phyloP scores from a whole-genome alignment of 2,113 vertebrate species.

The Limanda limanda region DNA sequence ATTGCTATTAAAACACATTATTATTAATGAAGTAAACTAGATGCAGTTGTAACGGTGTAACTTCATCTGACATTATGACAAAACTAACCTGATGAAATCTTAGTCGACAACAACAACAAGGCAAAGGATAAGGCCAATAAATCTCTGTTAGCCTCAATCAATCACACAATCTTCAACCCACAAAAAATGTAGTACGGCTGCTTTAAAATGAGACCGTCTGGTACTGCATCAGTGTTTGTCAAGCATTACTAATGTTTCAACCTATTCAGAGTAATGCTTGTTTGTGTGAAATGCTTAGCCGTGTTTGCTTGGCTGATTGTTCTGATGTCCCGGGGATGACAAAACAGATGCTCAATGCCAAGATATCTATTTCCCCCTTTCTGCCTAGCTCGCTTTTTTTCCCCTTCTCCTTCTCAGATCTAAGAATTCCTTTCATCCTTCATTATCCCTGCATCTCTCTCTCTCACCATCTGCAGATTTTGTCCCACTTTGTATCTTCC shows the following conservation, averaged over 20 bases:
- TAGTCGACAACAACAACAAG: constrained; percentile 8
- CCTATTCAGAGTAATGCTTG: constrained; percentile 29
- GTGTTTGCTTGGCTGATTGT: constrained; percentile 54
- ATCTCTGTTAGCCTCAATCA: constrained; percentile 1
- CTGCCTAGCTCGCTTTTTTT: not conserved
- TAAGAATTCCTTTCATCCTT: constrained; percentile 37
- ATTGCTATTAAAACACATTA: too few relatives aligned
- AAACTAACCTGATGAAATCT: constrained; percentile 11
- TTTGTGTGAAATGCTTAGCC: constrained; percentile 42
- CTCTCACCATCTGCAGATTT: constrained; percentile 11
- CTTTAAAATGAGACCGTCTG: constrained; percentile 21
- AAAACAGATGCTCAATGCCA: constrained; percentile 53
- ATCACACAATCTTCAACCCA: not conserved
- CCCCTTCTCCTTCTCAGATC: constrained; percentile 20
- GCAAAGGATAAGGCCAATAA: not conserved
- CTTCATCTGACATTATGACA: not conserved
- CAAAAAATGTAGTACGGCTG: not conserved
- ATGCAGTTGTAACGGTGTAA: not conserved
- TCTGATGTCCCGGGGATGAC: constrained; percentile 56
- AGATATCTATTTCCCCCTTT: constrained; percentile 23
- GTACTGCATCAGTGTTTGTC: constrained; percentile 11
- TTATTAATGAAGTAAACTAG: too few relatives aligned
- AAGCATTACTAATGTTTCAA: constrained; percentile 34
- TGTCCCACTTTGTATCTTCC: not conserved
- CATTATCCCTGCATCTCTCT: constrained; percentile 24